Evolutionary conservation across 2,797 vertebrate species (phyloP).

Genomic region (Pseudomugil tenellus): DNA sequence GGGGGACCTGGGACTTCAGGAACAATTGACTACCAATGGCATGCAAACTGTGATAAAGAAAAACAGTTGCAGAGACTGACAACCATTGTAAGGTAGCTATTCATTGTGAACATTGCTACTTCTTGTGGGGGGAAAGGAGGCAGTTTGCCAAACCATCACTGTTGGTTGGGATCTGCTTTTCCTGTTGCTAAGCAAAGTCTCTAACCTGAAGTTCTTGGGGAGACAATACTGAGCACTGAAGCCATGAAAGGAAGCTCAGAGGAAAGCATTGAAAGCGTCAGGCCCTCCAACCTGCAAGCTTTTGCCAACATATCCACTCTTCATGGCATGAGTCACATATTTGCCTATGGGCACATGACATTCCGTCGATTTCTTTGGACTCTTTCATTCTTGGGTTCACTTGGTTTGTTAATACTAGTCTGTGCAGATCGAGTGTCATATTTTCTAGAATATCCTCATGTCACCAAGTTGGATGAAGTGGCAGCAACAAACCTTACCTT

Average conservation of each 20-base stretch:
- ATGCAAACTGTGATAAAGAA: conserved; percentile 72
- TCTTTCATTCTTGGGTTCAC: conserved; percentile 86
- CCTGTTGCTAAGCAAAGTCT: conserved; percentile 79
- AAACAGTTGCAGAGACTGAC: conserved; percentile 69
- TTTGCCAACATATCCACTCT: conserved; percentile 90
- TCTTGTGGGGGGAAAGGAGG: conserved; percentile 54
- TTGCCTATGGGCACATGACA: conserved; percentile 88
- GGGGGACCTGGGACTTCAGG: conserved; percentile 67
- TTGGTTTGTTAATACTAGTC: conserved; percentile 85
- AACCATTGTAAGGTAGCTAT: conserved; percentile 74
- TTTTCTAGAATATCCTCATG: conserved; percentile 88
- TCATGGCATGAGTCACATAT: conserved; percentile 92
- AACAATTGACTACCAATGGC: conserved; percentile 65
- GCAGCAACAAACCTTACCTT: conserved; percentile 88
- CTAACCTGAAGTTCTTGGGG: conserved; percentile 73
- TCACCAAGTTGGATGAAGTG: conserved; percentile 88
- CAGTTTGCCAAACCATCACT: conserved; percentile 58
- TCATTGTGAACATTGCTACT: conserved; percentile 57
- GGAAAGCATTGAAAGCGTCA: conserved; percentile 85
- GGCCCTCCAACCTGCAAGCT: conserved; percentile 87
- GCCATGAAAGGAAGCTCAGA: conserved; percentile 87
- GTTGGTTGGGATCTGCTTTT: conserved; percentile 61
- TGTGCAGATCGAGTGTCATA: conserved; percentile 89
- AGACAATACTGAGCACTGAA: conserved; percentile 61
- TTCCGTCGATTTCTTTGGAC: conserved; percentile 89